Conservation (phyloP, 2,888 invertebrate genomes). For the Portevinia maculata region DNA sequence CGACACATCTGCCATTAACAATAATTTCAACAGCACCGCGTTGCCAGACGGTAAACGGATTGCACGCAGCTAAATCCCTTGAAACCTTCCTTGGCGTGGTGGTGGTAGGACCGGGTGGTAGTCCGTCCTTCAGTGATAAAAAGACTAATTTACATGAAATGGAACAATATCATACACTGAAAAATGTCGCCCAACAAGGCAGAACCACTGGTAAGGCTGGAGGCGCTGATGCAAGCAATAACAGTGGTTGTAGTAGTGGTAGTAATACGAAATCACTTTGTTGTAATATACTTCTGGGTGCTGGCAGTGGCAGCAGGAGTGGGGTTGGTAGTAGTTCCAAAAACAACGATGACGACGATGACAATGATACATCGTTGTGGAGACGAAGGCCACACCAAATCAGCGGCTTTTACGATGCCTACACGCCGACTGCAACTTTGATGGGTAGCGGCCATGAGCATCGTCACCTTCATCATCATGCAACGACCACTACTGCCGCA, state of each 20-base stretch:
- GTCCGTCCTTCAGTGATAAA: constrained; percentile 58
- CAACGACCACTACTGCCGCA: constrained; percentile 75
- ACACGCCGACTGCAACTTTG: constrained; percentile 53
- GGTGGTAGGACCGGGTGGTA: constrained; percentile 50
- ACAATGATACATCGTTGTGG: constrained; percentile 67
- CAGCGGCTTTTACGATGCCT: constrained; percentile 71
- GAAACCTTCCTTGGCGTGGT: constrained; percentile 79
- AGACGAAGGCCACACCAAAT: constrained; percentile 65
- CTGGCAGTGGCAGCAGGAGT: constrained; percentile 10
- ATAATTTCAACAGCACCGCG: constrained; percentile 81
- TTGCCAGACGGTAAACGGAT: constrained; percentile 78
- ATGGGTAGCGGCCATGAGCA: constrained; percentile 76
- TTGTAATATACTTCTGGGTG: constrained; percentile 79
- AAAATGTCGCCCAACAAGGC: constrained; percentile 59
- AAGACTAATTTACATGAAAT: constrained; percentile 75
- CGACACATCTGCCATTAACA: constrained; percentile 80
- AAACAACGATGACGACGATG: constrained; percentile 45
- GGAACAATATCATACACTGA: constrained; percentile 65
- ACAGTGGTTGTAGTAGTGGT: constrained; percentile 75
- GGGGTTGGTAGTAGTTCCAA: constrained; percentile 34
- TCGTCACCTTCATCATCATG: constrained; percentile 74
- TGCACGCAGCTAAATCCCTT: constrained; percentile 72
- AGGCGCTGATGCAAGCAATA: constrained; percentile 71
- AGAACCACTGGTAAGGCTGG: constrained; percentile 48
- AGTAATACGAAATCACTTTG: constrained; percentile 77